phyloP scores from a whole-genome alignment of 1,140 invertebrate genomes.

The Cydia strobilella region DNA sequence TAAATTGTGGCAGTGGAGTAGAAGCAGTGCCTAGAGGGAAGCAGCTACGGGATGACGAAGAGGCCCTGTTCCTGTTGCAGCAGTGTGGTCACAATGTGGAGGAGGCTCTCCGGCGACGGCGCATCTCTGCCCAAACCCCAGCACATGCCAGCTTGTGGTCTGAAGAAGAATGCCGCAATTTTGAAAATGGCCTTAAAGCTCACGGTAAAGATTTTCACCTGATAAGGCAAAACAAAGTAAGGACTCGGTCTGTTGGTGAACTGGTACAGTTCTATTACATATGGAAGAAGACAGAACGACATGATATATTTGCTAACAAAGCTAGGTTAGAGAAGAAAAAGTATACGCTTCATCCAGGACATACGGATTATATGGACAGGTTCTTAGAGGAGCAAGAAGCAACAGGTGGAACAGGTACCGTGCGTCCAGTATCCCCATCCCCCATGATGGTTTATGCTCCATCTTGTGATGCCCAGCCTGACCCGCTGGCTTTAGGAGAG shows the following conservation, averaged over 20 bases:
- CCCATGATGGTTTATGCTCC: slow-evolving; percentile 72
- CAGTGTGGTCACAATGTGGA: slow-evolving; percentile 97
- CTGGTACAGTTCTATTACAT: slow-evolving; percentile 99
- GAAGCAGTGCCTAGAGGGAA: slow-evolving; percentile 86
- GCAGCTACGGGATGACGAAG: slow-evolving; percentile 95
- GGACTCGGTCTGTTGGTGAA: slow-evolving; percentile 97
- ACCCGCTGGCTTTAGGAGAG: slow-evolving; percentile 74
- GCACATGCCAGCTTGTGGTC: slow-evolving; percentile 94
- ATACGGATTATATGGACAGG: slow-evolving; percentile 92
- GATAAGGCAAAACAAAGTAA: slow-evolving; percentile 96
- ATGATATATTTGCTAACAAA: slow-evolving; percentile 94
- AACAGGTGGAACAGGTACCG: slow-evolving; percentile 60
- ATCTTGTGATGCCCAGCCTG: slow-evolving; percentile 69
- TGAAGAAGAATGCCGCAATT: slow-evolving; percentile 98
- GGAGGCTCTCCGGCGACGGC: slow-evolving; percentile 92
- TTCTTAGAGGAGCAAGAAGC: slow-evolving; percentile 91
- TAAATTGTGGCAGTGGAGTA: slow-evolving; percentile 80
- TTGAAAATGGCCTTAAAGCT: slow-evolving; percentile 95
- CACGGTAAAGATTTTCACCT: slow-evolving; percentile 98
- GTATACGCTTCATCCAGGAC: slow-evolving; percentile 91
- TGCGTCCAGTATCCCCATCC: slow-evolving; percentile 71
- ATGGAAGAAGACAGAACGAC: slow-evolving; percentile 99
- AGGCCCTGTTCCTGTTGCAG: slow-evolving; percentile 94
- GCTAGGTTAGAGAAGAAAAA: slow-evolving; percentile 92
- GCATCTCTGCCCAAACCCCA: slow-evolving; percentile 81